Percentiles rank a stretch among this genome's conserved stretches.
Conservation (phyloP, 2,888 invertebrate genomes). For the Allolobophora icterica region DNA sequence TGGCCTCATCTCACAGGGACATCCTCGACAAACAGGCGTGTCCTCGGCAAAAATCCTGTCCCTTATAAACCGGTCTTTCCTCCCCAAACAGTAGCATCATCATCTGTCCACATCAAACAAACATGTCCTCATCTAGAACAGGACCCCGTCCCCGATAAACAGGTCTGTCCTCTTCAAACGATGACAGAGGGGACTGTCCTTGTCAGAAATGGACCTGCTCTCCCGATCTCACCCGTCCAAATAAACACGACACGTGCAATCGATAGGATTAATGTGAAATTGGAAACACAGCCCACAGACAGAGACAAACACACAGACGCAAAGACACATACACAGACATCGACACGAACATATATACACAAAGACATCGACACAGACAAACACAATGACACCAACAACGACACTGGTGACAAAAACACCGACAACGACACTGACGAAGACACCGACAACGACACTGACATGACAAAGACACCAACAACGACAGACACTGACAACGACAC, state of each 20-base stretch:
- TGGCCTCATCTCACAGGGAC: too few relatives aligned
- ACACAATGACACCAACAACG: too few relatives aligned
- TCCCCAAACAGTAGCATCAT: not conserved
- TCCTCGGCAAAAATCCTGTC: not conserved
- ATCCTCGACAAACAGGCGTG: not conserved
- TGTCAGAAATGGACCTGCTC: not conserved
- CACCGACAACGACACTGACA: too few relatives aligned
- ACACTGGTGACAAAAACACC: too few relatives aligned
- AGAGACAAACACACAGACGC: not conserved
- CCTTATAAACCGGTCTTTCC: not conserved
- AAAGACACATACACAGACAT: too few relatives aligned
- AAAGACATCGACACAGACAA: too few relatives aligned
- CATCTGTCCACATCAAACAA: too few relatives aligned
- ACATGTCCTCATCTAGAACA: not conserved
- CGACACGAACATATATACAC: too few relatives aligned
- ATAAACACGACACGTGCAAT: not conserved
- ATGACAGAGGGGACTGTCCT: not conserved
- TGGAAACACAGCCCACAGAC: not conserved
- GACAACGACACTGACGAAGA: too few relatives aligned
- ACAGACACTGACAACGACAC: too few relatives aligned
- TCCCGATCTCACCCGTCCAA: not conserved
- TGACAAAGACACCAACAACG: too few relatives aligned
- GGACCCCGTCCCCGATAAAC: not conserved
- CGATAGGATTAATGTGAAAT: not conserved
- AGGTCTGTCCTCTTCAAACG: not conserved